These are phyloP conservation scores for Metridium senile DNA, from an alignment of 92 coral and sea anemone species.

Conservation along the genomic window DNA sequence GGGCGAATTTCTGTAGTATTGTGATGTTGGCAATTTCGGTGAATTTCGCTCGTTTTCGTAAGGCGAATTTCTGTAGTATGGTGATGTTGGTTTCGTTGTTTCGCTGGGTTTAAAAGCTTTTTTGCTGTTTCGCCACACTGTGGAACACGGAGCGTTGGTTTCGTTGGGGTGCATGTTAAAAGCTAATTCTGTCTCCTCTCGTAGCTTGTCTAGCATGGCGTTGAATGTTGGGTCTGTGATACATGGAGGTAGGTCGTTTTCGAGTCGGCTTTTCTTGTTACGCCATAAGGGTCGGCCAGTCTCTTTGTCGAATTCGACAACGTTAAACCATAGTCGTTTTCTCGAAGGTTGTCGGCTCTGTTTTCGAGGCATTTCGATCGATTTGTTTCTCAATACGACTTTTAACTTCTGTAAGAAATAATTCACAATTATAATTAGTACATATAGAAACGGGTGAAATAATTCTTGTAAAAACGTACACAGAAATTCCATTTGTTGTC, in stretches of 20 bases:
- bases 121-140: slow-evolving; percentile 17
- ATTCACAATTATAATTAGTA: no score
- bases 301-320: slow-evolving; percentile 37
- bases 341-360: slow-evolving; percentile 19
- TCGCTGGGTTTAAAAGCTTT: not conserved
- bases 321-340: slow-evolving; percentile 35
- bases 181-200: slow-evolving; percentile 20
- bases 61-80: not conserved
- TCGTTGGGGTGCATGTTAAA: not conserved
- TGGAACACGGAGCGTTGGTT: slow-evolving; percentile 3
- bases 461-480: no score
- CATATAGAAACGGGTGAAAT: not conserved
- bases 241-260: slow-evolving; percentile 20
- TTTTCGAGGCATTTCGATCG: slow-evolving; percentile 27
- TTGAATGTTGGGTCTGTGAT: slow-evolving; percentile 21
- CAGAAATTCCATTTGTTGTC: no score
- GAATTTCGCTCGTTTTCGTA: not conserved
- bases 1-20: not conserved
- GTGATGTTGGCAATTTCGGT: not conserved
- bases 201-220: slow-evolving; percentile 27
- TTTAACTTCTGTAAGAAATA: not conserved
- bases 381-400: no score
- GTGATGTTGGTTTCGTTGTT: not conserved
- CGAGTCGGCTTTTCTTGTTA: slow-evolving; percentile 26
- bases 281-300: slow-evolving; percentile 40